Conservation (phyloP, 2,113 vertebrate genomes). For the Periophthalmus modestus region DNA sequence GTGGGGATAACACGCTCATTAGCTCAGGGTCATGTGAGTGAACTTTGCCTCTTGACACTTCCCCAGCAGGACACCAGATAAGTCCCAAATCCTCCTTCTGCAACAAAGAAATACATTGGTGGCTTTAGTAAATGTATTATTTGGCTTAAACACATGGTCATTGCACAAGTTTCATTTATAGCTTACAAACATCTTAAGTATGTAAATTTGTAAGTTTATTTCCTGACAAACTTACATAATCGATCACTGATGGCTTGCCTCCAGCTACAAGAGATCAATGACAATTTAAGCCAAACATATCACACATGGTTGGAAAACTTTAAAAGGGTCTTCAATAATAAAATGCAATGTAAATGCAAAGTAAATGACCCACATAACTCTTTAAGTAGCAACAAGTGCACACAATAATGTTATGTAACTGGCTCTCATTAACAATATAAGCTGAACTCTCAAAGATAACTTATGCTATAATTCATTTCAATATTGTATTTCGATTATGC, state of each 20-base stretch:
- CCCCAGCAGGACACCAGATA: conserved; percentile 9
- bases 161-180: not conserved
- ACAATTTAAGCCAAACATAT: no score
- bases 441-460: not conserved
- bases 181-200: not conserved
- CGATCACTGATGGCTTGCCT: no score
- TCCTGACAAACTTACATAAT: no score
- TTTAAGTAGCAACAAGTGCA: not conserved
- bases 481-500: not conserved
- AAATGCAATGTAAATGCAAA: not conserved
- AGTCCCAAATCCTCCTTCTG: conserved; percentile 10
- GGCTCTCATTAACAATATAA: not conserved
- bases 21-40: conserved; percentile 15
- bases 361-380: not conserved
- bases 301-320: not conserved
- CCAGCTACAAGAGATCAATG: no score
- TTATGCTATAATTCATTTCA: not conserved
- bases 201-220: not conserved
- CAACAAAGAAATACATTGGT: conserved; percentile 19
- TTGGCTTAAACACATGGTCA: not conserved
- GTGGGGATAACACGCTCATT: conserved; percentile 12
- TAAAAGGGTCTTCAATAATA: not conserved
- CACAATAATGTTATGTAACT: not conserved
- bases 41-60: conserved; percentile 31
- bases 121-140: not conserved